A percentile compares a stretch with the other conserved stretches of the same genome.
These are phyloP conservation scores for Misgurnus mizolepis DNA, from an alignment of 2,113 vertebrate species.

Conservation along the genomic window DNA sequence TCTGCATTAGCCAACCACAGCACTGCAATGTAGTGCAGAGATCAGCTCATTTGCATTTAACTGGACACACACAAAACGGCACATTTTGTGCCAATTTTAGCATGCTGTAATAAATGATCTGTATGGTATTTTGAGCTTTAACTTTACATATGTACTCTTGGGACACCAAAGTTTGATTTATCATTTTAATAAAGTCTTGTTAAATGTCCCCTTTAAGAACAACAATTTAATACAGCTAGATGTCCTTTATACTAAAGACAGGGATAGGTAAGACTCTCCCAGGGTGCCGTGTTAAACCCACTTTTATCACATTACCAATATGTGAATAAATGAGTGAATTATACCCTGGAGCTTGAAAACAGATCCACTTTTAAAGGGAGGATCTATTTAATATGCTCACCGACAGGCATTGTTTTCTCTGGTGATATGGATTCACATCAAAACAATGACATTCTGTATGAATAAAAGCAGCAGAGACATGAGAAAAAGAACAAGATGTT, in stretches of 20 bases:
- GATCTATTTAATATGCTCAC: background rate
- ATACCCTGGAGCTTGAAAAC: background rate
- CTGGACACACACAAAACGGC: too few species aligned
- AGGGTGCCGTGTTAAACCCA: background rate
- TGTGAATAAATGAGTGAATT: constrained; percentile 6
- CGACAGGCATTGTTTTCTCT: background rate
- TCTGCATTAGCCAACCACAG: too few species aligned
- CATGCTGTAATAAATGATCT: too few species aligned
- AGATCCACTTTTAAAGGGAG: background rate
- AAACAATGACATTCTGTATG: background rate
- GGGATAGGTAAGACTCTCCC: background rate
- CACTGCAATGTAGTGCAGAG: too few species aligned
- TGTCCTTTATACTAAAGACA: constrained; percentile 17
- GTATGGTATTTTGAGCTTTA: too few species aligned
- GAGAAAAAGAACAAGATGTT: background rate
- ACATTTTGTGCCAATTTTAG: too few species aligned
- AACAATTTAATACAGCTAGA: background rate
- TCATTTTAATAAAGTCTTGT: too few species aligned
- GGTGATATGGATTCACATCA: background rate
- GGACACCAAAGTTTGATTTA: too few species aligned
- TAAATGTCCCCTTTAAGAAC: too few species aligned
- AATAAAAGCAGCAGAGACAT: background rate
- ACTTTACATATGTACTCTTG: too few species aligned
- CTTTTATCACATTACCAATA: constrained; percentile 1
- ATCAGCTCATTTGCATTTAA: too few species aligned